phyloP scores from a whole-genome alignment of 1,140 invertebrate species.

The Watersipora subatra region DNA sequence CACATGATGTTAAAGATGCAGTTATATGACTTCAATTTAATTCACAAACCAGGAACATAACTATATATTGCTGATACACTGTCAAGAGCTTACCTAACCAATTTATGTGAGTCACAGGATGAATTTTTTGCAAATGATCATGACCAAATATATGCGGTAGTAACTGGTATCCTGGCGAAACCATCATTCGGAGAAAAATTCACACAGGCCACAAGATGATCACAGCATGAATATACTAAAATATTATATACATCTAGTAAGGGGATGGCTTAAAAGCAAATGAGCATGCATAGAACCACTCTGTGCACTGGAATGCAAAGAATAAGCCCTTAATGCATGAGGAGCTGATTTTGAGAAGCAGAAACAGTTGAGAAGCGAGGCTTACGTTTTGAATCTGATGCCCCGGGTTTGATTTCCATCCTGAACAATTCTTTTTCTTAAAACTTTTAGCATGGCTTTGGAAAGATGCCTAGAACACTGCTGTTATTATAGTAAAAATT shows the following conservation, averaged over 20 bases:
- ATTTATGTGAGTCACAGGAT: not conserved
- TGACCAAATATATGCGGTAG: not conserved
- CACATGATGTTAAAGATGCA: conserved; percentile 32
- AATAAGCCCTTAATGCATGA: too few relatives aligned
- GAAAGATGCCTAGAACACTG: too few relatives aligned
- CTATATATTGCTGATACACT: conserved; percentile 31
- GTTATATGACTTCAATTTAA: conserved; percentile 35
- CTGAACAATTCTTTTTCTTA: too few relatives aligned
- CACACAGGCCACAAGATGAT: not conserved
- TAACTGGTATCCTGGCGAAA: not conserved
- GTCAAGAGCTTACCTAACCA: conserved; percentile 14
- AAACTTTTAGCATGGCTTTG: too few relatives aligned
- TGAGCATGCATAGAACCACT: too few relatives aligned
- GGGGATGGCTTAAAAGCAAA: too few relatives aligned
- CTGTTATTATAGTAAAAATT: too few relatives aligned
- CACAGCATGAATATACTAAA: not conserved
- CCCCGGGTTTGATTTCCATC: too few relatives aligned
- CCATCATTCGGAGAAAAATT: not conserved
- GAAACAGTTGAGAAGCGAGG: too few relatives aligned
- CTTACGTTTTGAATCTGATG: too few relatives aligned
- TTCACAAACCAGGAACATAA: conserved; percentile 29
- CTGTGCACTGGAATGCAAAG: too few relatives aligned
- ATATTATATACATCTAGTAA: not conserved
- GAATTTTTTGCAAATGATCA: not conserved
- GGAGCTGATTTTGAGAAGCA: too few relatives aligned